Conservation (phyloP, 2,113 vertebrate species). For the Ciconia boyciana region DNA sequence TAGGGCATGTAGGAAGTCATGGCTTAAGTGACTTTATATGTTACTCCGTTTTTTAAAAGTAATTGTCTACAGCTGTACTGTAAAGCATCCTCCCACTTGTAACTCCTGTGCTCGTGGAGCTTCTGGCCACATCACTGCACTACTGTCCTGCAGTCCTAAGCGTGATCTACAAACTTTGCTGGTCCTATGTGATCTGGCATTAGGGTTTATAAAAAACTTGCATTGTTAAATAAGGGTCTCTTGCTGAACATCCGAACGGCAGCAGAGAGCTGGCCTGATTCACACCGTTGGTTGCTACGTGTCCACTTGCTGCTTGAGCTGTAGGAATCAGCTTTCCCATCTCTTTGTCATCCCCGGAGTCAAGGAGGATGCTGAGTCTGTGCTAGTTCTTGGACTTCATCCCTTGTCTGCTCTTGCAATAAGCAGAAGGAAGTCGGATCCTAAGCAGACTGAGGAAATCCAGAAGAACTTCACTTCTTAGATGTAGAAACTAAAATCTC, state of each 20-base stretch:
- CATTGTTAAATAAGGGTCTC: no score
- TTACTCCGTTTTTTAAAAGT: fast-evolving
- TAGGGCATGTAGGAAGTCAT: fast-evolving
- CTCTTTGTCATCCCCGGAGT: neutral
- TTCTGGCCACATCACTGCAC: neutral
- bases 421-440: neutral
- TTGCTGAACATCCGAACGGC: neutral
- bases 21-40: fast-evolving
- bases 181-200: neutral
- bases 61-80: neutral
- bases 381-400: neutral
- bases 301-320: neutral
- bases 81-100: neutral
- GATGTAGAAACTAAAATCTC: neutral
- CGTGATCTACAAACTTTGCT: neutral
- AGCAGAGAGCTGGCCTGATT: neutral
- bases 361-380: neutral
- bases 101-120: neutral
- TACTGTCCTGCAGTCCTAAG: neutral
- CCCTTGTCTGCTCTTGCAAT: neutral
- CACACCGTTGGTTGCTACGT: fast-evolving
- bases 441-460: neutral
- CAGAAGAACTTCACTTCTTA: neutral
- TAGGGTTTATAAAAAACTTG: neutral
- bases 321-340: neutral